Evolutionary conservation across 1,140 invertebrate species (phyloP).

Genomic region (Calycopis cecrops): DNA sequence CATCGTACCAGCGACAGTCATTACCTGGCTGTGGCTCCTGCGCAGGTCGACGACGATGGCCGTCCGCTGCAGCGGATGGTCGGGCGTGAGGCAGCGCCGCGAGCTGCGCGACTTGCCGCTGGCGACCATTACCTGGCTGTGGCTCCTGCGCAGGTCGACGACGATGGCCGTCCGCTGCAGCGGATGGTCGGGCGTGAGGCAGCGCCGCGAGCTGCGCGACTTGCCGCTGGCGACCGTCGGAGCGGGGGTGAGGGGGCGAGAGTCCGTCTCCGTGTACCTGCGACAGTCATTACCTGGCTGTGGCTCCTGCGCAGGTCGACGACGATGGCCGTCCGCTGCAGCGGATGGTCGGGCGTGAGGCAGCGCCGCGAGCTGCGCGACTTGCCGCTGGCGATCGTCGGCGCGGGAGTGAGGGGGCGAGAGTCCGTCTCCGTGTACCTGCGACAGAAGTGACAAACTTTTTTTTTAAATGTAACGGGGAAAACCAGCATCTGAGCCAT

Average conservation of each 20-base stretch:
- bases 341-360: constrained; percentile 67
- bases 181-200: constrained; percentile 68
- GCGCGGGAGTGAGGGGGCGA: constrained; percentile 83
- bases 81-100: constrained; percentile 64
- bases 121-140: constrained; percentile 79
- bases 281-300: constrained; percentile 73
- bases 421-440: constrained; percentile 89
- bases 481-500: too few relatives aligned
- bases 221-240: constrained; percentile 81
- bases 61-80: constrained; percentile 60
- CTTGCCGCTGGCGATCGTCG: constrained; percentile 80
- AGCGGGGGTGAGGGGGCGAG: constrained; percentile 83
- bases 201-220: constrained; percentile 62
- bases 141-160: constrained; percentile 75
- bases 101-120: constrained; percentile 75
- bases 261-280: constrained; percentile 87
- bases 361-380: constrained; percentile 65
- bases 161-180: constrained; percentile 65
- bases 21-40: constrained; percentile 77
- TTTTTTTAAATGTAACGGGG: too few relatives aligned
- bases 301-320: constrained; percentile 76
- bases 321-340: constrained; percentile 66
- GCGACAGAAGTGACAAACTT: too few relatives aligned
- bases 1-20: constrained; percentile 77
- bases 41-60: constrained; percentile 75